Base-by-base conservation (phyloP, 2,888 invertebrate species). In the Lasioglossum figueresi region DNA sequence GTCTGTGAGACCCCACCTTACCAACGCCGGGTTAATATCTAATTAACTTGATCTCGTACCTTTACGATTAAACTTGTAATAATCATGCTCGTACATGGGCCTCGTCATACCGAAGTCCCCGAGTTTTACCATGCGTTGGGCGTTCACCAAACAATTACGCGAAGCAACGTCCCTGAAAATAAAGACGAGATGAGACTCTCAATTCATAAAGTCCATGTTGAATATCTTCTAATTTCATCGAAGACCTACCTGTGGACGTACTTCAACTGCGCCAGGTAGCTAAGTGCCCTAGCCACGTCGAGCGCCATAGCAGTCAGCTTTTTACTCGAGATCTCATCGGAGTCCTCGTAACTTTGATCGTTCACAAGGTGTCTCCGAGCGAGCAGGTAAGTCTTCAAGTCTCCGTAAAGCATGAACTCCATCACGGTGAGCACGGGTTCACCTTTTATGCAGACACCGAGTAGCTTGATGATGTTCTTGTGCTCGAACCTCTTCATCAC, bases 401-500 rank as follows among this genome's bases (percentile, higher is more conserved):
- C 99, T 37, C 98, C 99, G 94, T 98, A 98, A 59, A 99, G 95
- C 98, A 98, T 98, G 93, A 98, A 98, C 95, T 99, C 99, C 98
- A 99, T 99, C 23, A 99, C 97, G 0, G 98, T 98, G 93, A 98
- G 98, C 71, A 98, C 97, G 0, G 99, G 98, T 92, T 98, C 98
- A 71, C 96, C 97, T 92, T 97, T 97, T 1, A 98, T 98, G 91
- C 98, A 98, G 19, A 99, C 98, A 0, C 98, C 99, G 34, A 98
- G 95, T 48, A 99, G 95, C 90, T 97, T 96, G 23, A 99, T 97
- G 79, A 99, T 97, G 94, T 99, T 99, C 92, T 97, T 97, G 94
- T 99, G 98, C 80, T 98, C 97, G 94, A 99, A 98, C 73, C 98
- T 96, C 94, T 99, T 99, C 99, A 99, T 99, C 37, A 98, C 97